A percentile compares a stretch with the other conserved stretches of the same genome.
Evolutionary conservation across 2,113 vertebrate species (phyloP).

Genomic region (Phalacrocorax brasilianus): DNA sequence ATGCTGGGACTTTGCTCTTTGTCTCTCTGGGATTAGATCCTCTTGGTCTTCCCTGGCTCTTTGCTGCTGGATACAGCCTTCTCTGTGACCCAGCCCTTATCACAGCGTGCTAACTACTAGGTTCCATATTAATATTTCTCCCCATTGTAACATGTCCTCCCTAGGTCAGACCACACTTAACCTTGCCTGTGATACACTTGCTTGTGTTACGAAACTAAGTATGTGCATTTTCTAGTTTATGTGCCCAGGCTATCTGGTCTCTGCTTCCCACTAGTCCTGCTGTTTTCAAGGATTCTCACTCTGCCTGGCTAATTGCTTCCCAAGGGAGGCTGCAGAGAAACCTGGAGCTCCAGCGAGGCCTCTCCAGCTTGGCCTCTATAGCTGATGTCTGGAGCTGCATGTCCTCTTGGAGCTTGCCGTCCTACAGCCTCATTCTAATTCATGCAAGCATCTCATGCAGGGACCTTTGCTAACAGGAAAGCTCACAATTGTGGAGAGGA

Average conservation of each 20-base stretch:
- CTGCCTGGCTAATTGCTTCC: constrained; percentile 17
- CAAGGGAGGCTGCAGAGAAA: not conserved
- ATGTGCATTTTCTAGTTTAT: not conserved
- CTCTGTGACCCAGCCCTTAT: not conserved
- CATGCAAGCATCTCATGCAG: not conserved
- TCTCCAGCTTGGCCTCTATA: not conserved
- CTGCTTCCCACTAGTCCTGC: not conserved
- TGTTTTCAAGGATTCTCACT: not conserved
- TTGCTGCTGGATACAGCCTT: not conserved
- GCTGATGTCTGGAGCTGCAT: not conserved
- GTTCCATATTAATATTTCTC: not conserved
- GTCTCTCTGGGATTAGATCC: not conserved
- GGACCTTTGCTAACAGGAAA: not conserved
- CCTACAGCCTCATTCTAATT: not conserved
- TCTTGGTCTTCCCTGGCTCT: not conserved
- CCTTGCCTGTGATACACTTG: not conserved
- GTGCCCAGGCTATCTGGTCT: not conserved
- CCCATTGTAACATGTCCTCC: not conserved
- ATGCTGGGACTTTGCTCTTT: not conserved
- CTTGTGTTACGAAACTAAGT: not conserved
- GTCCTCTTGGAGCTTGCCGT: not conserved
- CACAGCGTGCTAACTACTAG: not conserved
- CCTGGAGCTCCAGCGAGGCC: not conserved
- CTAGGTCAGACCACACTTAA: not conserved
- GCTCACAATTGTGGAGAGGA: not conserved